Base-by-base conservation (phyloP, 2,797 vertebrate species). In the Phylloscopus collybita region DNA sequence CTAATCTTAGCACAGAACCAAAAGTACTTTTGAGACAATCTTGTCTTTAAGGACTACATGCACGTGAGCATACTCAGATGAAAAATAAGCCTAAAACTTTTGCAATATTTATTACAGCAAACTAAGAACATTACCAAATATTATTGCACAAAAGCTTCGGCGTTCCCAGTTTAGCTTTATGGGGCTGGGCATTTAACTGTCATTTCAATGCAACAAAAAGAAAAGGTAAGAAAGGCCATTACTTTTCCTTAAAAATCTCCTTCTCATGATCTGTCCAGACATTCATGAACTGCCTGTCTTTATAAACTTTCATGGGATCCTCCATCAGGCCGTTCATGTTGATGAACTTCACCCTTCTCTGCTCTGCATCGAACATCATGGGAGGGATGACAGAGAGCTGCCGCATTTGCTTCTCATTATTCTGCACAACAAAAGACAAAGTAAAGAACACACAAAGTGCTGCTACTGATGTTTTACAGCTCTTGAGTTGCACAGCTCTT, bases 251-350 rank as follows among this genome's bases (percentile, higher is more conserved):
- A 96, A 99, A 99, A 97, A 99, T 99, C 97, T 99, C 99, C 96
- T 99, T 99, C 95, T 99, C 99, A 0, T 99, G 99, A 95, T 99
- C 99, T 1, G 99, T 99, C 99, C 99, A 99, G 97, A 99, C 99
- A 85, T 99, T 99, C 99, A 99, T 99, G 96, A 99, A 99, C 97
- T 99, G 99, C 32, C 99, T 98, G 62, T 99, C 98, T 97, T 99
- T 99, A 98, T 99, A 99, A 95, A 99, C 98, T 92, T 99, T 99
- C 99, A 99, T 99, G 19, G 99, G 99, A 96, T 99, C 99, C 14
- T 99, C 99, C 99, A 99, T 99, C 86, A 99, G 98, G 13, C 99
- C 99, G 13, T 99, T 99, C 99, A 99, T 99, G 96, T 99, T 99
- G 95, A 99, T 99, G 80, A 99, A 99, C 97, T 99, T 99, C 92